phyloP scores from a whole-genome alignment of 2,888 invertebrate genomes.

The Pogonocherus hispidulus region DNA sequence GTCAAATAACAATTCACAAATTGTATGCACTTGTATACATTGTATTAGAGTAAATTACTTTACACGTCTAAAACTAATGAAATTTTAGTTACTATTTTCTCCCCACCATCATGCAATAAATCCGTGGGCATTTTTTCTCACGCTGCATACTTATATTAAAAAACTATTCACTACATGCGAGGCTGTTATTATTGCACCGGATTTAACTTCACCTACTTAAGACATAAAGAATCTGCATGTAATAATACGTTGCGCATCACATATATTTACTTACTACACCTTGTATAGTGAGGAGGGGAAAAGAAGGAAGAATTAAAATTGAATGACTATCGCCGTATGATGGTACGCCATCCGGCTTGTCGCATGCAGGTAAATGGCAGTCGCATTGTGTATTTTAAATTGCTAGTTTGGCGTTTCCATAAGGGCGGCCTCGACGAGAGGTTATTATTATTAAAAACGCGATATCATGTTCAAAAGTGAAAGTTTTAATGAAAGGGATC shows the following conservation, averaged over 20 bases:
- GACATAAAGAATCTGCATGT: background rate
- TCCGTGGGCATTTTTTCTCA: background rate
- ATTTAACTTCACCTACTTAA: background rate
- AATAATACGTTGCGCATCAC: background rate
- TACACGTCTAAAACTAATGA: too few relatives aligned
- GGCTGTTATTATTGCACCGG: conserved; percentile 6
- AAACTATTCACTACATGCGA: background rate
- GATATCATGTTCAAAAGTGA: background rate
- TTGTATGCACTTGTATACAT: too few relatives aligned
- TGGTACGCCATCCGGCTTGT: background rate
- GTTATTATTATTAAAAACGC: background rate
- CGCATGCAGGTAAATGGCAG: background rate
- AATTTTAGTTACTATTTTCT: too few relatives aligned
- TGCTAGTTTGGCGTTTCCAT: background rate
- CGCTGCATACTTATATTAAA: conserved; percentile 13
- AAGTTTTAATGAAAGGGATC: background rate
- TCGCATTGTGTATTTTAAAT: conserved; percentile 4
- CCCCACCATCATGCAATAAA: too few relatives aligned
- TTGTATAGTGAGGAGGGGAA: background rate
- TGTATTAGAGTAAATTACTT: too few relatives aligned
- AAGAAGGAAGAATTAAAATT: background rate
- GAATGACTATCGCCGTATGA: background rate
- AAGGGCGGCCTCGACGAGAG: background rate
- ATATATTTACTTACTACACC: background rate
- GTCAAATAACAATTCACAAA: too few relatives aligned